phyloP scores from a whole-genome alignment of 2,797 vertebrate species.

The Graptemys geographica region DNA sequence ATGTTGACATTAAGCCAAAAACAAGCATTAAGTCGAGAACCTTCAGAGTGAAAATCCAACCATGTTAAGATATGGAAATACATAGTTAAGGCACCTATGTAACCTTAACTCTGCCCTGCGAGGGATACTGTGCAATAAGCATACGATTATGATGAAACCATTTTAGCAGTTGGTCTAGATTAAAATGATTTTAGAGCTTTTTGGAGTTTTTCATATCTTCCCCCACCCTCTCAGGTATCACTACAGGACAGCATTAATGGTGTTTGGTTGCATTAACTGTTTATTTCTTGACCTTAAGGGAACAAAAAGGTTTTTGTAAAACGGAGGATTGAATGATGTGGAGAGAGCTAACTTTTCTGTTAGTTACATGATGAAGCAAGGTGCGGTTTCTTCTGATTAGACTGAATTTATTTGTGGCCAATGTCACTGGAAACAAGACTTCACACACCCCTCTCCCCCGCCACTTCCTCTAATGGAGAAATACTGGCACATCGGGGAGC shows the following conservation, averaged over 20 bases:
- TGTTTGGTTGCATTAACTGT: neutral
- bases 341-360: neutral
- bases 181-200: neutral
- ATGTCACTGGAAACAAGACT: neutral
- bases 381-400: neutral
- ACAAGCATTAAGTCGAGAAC: neutral
- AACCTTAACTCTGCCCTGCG: neutral
- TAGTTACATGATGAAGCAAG: neutral
- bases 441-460: neutral
- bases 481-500: neutral
- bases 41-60: neutral
- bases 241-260: neutral
- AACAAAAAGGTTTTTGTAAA: neutral
- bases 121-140: neutral
- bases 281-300: neutral
- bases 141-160: neutral
- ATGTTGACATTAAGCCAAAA: neutral
- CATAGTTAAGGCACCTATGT: neutral
- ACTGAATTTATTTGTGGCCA: neutral
- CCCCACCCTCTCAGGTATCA: too few relatives aligned
- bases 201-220: neutral
- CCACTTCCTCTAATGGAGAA: too few relatives aligned
- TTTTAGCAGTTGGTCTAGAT: neutral
- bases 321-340: neutral
- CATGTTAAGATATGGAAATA: neutral